Conservation (phyloP, 2,113 vertebrate genomes). For the Hydropotes inermis region DNA sequence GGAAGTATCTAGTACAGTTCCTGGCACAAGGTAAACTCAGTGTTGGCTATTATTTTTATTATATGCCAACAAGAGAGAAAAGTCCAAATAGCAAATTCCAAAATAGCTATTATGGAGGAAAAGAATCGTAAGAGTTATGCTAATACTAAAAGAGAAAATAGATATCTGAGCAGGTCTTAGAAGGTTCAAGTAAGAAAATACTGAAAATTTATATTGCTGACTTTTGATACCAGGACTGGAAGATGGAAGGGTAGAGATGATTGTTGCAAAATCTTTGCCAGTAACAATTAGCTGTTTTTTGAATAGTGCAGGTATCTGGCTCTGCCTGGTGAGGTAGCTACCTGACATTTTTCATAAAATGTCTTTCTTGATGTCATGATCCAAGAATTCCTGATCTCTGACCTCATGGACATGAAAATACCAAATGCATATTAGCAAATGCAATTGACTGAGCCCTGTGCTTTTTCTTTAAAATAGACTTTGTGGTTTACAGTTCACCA, state of each 20-base stretch:
- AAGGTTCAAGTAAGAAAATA: constrained; percentile 20
- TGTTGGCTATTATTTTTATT: constrained; percentile 44
- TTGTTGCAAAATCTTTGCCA: constrained; percentile 11
- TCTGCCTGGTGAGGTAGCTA: background rate
- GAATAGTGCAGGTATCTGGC: background rate
- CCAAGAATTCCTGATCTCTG: background rate
- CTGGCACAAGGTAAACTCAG: constrained; percentile 32
- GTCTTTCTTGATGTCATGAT: background rate
- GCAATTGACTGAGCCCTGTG: background rate
- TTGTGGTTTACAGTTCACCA: background rate
- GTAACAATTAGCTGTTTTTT: background rate
- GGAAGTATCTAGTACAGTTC: constrained; percentile 22
- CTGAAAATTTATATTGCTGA: background rate
- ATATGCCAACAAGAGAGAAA: constrained; percentile 28
- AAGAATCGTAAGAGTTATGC: constrained; percentile 18
- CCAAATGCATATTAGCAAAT: background rate
- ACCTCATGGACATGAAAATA: background rate
- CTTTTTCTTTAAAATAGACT: constrained; percentile 39
- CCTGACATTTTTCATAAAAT: background rate
- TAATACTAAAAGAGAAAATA: constrained; percentile 40
- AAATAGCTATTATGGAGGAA: constrained; percentile 26
- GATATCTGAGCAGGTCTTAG: background rate
- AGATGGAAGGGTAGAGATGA: background rate
- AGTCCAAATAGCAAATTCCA: constrained; percentile 39
- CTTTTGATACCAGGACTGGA: background rate